A percentile compares a stretch with the other conserved stretches of the same genome.
Evolutionary conservation across 2,797 vertebrate genomes (phyloP).

Genomic region (Aldrovandia affinis): DNA sequence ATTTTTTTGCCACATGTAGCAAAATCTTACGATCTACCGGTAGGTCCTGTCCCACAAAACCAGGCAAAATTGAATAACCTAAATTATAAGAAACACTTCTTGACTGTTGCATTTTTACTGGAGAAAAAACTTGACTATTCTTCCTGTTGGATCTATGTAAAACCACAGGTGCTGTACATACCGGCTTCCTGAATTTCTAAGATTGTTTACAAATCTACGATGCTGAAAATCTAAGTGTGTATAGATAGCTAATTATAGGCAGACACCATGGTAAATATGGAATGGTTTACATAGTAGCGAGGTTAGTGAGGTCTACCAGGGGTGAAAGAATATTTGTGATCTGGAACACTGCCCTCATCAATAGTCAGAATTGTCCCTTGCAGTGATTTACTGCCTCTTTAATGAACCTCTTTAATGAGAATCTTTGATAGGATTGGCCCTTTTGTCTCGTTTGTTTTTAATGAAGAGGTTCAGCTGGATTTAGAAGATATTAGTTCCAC

Average conservation of each 20-base stretch:
- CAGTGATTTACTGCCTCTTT: slow-evolving; percentile 32
- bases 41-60: too few relatives aligned
- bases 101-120: not conserved
- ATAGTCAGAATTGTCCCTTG: slow-evolving; percentile 28
- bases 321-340: slow-evolving; percentile 26
- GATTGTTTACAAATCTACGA: not conserved
- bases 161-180: not conserved
- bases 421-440: slow-evolving; percentile 31
- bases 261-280: not conserved
- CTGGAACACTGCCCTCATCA: not conserved
- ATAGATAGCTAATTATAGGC: not conserved
- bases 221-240: not conserved
- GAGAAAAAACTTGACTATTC: not conserved
- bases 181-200: not conserved
- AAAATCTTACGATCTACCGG: too few relatives aligned
- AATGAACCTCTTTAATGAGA: slow-evolving; percentile 36
- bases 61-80: not conserved
- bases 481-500: slow-evolving; percentile 40
- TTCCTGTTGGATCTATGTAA: not conserved
- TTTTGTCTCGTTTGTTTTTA: slow-evolving; percentile 38
- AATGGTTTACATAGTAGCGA: slow-evolving; percentile 16
- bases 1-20: too few relatives aligned
- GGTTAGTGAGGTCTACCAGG: not conserved
- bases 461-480: slow-evolving; percentile 41
- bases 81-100: not conserved